Evolutionary conservation across 2,113 vertebrate species (phyloP).

Genomic region (Gobio gobio): DNA sequence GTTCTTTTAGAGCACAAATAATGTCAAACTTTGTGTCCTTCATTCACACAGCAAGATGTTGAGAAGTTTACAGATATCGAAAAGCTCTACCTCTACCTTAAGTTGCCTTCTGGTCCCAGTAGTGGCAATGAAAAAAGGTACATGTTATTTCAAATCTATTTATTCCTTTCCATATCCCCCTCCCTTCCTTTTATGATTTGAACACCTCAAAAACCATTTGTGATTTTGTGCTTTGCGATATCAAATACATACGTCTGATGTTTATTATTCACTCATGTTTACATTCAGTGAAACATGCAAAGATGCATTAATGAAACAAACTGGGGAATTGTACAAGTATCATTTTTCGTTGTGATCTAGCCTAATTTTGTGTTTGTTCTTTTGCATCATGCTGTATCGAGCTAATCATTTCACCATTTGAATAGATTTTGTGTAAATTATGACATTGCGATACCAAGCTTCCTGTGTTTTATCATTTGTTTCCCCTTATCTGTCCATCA

Average conservation of each 20-base stretch:
- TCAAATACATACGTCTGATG: background rate
- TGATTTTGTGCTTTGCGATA: conserved; percentile 10
- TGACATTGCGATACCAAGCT: conserved; percentile 73
- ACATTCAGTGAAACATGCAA: background rate
- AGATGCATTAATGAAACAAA: background rate
- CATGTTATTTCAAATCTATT: background rate
- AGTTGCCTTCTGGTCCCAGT: conserved; percentile 99
- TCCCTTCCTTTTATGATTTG: conserved; percentile 19
- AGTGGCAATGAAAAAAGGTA: conserved; percentile 97
- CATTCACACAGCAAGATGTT: conserved; percentile 93
- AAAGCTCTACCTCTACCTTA: conserved; percentile 99
- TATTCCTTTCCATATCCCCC: background rate
- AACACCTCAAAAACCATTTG: conserved; percentile 4
- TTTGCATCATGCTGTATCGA: background rate
- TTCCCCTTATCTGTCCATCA: conserved; percentile 78
- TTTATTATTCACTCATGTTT: background rate
- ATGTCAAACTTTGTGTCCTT: conserved; percentile 10
- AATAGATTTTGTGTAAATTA: conserved; percentile 14
- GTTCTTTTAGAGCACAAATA: background rate
- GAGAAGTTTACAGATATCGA: conserved; percentile 99
- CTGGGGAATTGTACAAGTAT: background rate
- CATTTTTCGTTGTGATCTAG: background rate
- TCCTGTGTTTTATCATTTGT: conserved; percentile 78
- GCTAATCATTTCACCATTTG: conserved; percentile 1
- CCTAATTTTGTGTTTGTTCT: background rate